Evolutionary conservation across 2,888 invertebrate species (phyloP), one percentile per base, ranked within the genome.

Genomic region (Leptinotarsa rubiginosa): DNA sequence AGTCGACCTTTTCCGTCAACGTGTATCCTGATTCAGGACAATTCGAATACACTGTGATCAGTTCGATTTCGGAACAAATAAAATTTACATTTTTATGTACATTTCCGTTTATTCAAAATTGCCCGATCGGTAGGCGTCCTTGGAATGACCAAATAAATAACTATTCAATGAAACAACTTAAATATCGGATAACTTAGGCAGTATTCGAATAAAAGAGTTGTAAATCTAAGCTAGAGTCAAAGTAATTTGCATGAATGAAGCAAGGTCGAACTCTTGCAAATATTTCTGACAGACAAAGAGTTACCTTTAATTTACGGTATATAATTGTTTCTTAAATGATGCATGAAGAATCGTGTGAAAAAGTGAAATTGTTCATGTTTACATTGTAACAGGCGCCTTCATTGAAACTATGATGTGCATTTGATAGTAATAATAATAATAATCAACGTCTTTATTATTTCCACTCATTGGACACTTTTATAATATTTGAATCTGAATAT

Each of bases 211-310:
- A 69, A 70, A 79, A 71, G 76, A 77, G 75, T 77, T 79, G 76
- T 75, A 78, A 77, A 78, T 72, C 41, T 65, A 76, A 67, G 71
- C 71, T 56, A 69, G 65, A 70, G 68, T 71, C 25, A 20, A 70
- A 50, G 62, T 72, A 76, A 78, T 80, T 80, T 75, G 78, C 80
- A 78, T 80, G 65, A 54, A 72, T 70, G 74, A 71, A 78, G 73
- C 77, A 78, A 80, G 79, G 79, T 74, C 76, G 74, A 77, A 79
- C 79, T 76, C 74, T 76, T 78, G 79, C 80, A 76, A 80, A 79
- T 76, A 75, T 73, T 72, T 65, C 70, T 78, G 79, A 78, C 80
- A 77, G 72, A 56, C 65, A 72, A 73, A 76, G 78, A 73, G 78
- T 75, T 79, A 77, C 77, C 75, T 77, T 71, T 77, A 72, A 79